Base-by-base conservation (phyloP, 2,888 invertebrate genomes). In the Sphecodes monilicornis region DNA sequence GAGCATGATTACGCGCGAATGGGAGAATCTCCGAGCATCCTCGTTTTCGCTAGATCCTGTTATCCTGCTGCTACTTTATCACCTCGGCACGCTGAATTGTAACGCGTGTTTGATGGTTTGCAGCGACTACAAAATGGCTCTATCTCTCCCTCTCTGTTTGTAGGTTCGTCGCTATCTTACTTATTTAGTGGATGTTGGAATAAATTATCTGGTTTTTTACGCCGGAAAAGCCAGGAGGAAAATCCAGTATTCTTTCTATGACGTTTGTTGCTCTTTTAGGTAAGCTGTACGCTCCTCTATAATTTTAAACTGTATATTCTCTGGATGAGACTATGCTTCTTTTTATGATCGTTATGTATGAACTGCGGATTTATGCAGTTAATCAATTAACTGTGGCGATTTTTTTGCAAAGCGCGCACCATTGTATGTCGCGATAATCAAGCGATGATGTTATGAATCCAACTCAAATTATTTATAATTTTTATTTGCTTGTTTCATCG, bases 1-100 rank as follows among this genome's bases (percentile, higher is more conserved):
- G 71, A 76, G 64, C 76, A 54, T 80, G 72, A 85, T 84, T 86
- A 79, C 74, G 73, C 71, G 73, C 68, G 79, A 76, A 80, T 39
- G 29, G 26, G n/a, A 41, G n/a, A 22, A n/a, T 60, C 64, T 64
- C 46, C 32, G 3, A 11, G 32, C n/a, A 36, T 29, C 36, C 46
- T n/a, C 36, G n/a, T 66, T 32, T 36, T 64, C 46, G 16, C 46
- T 11, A 18, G 29, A 70, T 70, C 39, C 13, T 41, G 70, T 70
- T 39, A 66, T 66, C 64, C 32, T 22, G 22, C 18, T 66, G 8
- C 64, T 4, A 66, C 32, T 66, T 66, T 32, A 66, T 66, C 64
- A 66, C 64, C 18, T 10, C 29, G 32, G 13, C 64, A 18, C 32
- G 64, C 36, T 66, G 32, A 66, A 66, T 66, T 16, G 43, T 70